phyloP scores from a whole-genome alignment of 1,140 invertebrate species.

The Mercenaria mercenaria region DNA sequence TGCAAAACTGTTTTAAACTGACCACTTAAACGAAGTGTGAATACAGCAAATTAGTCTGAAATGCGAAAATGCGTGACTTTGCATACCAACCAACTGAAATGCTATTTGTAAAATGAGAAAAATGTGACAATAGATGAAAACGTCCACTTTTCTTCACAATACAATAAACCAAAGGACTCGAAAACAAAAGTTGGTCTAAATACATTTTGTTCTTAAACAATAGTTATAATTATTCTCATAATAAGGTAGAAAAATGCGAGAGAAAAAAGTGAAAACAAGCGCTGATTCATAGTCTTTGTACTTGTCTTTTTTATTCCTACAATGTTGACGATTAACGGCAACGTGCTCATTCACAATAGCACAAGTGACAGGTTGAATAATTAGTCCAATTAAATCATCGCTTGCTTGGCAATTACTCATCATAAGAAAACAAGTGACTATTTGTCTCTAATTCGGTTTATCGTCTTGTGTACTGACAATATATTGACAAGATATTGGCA shows the following conservation, averaged over 20 bases:
- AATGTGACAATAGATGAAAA: background rate
- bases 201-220: background rate
- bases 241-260: background rate
- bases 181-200: background rate
- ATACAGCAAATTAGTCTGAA: conserved; percentile 8
- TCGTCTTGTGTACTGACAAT: background rate
- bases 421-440: background rate
- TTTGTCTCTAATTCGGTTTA: conserved; percentile 21
- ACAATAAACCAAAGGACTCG: background rate
- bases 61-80: conserved; percentile 1
- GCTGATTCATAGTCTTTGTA: background rate
- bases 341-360: background rate
- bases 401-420: conserved; percentile 22
- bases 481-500: conserved; percentile 10
- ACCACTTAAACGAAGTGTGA: background rate
- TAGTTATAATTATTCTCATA: background rate
- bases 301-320: background rate
- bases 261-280: background rate
- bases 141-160: background rate
- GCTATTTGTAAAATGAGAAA: conserved; percentile 24
- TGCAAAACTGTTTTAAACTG: background rate
- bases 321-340: background rate
- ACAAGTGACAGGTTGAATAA: conserved; percentile 22
- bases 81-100: background rate
- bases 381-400: conserved; percentile 22